These are phyloP conservation scores for Andrena marginata DNA, from an alignment of 2,888 invertebrate species.

Conservation along the genomic window DNA sequence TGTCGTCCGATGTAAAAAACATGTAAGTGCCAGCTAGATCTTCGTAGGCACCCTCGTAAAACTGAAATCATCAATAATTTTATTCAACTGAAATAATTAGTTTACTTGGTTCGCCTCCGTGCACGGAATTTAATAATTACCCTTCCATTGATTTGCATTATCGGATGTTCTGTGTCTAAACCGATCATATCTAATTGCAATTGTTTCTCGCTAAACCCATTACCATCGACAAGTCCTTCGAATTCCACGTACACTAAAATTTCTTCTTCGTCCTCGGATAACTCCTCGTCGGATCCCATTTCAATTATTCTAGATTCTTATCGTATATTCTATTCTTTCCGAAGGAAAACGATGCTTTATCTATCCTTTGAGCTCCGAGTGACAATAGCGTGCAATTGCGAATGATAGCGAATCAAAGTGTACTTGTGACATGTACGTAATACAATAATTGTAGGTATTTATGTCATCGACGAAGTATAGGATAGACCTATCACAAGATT, in stretches of 20 bases:
- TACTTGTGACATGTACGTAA: too few relatives aligned
- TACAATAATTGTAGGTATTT: too few relatives aligned
- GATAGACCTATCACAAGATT: too few relatives aligned
- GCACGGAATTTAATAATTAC: slow-evolving; percentile 79
- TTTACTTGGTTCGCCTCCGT: background rate
- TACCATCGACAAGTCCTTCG: slow-evolving; percentile 85
- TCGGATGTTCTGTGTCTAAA: slow-evolving; percentile 87
- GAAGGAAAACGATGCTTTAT: too few relatives aligned
- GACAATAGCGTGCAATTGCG: too few relatives aligned
- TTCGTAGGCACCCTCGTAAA: slow-evolving; percentile 88
- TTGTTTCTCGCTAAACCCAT: slow-evolving; percentile 86
- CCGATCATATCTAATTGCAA: slow-evolving; percentile 88
- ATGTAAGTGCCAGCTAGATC: slow-evolving; percentile 90
- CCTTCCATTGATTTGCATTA: slow-evolving; percentile 89
- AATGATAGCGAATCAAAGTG: too few relatives aligned
- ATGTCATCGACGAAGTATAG: too few relatives aligned
- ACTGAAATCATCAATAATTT: slow-evolving; percentile 70
- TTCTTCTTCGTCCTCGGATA: slow-evolving; percentile 87
- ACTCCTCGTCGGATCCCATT: slow-evolving; percentile 71
- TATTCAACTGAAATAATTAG: background rate
- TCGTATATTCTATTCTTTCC: too few relatives aligned
- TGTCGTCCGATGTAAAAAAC: slow-evolving; percentile 89
- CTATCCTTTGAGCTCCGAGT: too few relatives aligned
- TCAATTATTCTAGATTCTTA: background rate
- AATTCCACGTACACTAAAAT: slow-evolving; percentile 88